Percentiles rank a stretch among this genome's conserved stretches.
These are phyloP conservation scores for Dicranocentrus wangi DNA, from an alignment of 2,888 invertebrate genomes.

Conservation along the genomic window DNA sequence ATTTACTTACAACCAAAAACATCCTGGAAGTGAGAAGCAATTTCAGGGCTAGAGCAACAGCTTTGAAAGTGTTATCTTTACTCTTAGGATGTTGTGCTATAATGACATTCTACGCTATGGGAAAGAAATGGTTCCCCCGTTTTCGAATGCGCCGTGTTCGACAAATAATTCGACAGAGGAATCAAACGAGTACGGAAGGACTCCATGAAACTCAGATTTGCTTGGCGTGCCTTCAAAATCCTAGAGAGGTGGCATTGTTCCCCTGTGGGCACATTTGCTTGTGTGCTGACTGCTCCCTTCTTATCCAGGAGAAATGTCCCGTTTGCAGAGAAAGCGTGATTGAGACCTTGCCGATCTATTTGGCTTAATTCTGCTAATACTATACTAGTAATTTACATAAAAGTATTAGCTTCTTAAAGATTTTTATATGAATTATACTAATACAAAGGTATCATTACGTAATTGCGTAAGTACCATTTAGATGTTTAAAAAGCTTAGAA, in stretches of 20 bases:
- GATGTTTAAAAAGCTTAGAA: no score
- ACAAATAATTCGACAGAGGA: slow-evolving; percentile 30
- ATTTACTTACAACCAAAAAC: slow-evolving; percentile 49
- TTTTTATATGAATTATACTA: no score
- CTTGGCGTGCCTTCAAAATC: slow-evolving; percentile 48
- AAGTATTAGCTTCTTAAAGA: no score
- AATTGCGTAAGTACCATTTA: no score
- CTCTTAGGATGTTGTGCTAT: slow-evolving; percentile 36
- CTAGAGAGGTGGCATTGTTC: slow-evolving; percentile 44
- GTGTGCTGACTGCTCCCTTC: slow-evolving; percentile 46
- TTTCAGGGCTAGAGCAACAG: slow-evolving; percentile 24
- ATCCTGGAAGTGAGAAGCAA: slow-evolving; percentile 41
- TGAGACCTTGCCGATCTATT: slow-evolving; percentile 38
- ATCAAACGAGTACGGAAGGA: slow-evolving; percentile 13
- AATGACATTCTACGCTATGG: slow-evolving; percentile 38
- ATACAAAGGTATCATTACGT: no score
- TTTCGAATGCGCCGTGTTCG: slow-evolving; percentile 31
- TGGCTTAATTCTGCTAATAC: slow-evolving; percentile 30
- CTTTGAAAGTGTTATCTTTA: slow-evolving; percentile 21
- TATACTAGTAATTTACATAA: no score
- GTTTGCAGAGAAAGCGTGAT: slow-evolving; percentile 39
- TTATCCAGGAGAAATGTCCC: slow-evolving; percentile 41
- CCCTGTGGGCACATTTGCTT: slow-evolving; percentile 56
- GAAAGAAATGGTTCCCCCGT: slow-evolving; percentile 47
- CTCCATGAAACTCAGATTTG: slow-evolving; percentile 51